Base-by-base conservation (phyloP, 2,888 invertebrate species). In the Cataglyphis altisquamis region DNA sequence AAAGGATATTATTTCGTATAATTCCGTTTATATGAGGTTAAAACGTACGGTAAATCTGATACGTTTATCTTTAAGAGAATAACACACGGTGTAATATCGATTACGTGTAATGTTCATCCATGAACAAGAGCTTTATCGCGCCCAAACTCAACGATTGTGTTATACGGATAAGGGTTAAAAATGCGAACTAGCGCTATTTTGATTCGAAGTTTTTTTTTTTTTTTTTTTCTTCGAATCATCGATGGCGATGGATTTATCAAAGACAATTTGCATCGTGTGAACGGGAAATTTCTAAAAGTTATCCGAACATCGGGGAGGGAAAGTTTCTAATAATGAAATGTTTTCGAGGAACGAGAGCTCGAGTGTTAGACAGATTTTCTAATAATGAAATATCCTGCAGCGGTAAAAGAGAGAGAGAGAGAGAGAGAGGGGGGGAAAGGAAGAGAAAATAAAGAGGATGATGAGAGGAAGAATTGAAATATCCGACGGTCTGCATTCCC, bases 251-350 rank as follows among this genome's bases (percentile, higher is more conserved):
- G 32, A 18, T 15, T 15, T 55, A 39, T 21, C n/a, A 70, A 18
- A 70, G 70, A 70, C 45, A 78, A 78, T 78, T 78, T 48, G 60
- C 70, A 72, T 62, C 32, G 36, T 18, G 21, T 70, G 45, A 45
- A 21, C 18, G 48, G 52, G 8, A 6, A 36, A 70, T 78, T 66
- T 66, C 39, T 8, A 45, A 48, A 48, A 60, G 72, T 78, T 78
- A 78, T 3, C 21, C 36, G 60, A 78, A 72, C 78, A 78, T 72
- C 60, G 60, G 72, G 45, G 25, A 62, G 36, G 36, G 62, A 72
- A 60, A 72, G 45, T 62, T 72, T 80, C 25, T 80, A 72, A 77
- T 77, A 77, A 80, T 45, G 60, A 70, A 80, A 72, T 72, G 60
- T 80, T 80, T 80, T 57, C 60, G 21, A 25, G 60, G 29, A 60